Percentiles rank a stretch among this genome's conserved stretches.
Evolutionary conservation across 1,140 invertebrate species (phyloP).

Genomic region (Meloidogyne chitwoodi): DNA sequence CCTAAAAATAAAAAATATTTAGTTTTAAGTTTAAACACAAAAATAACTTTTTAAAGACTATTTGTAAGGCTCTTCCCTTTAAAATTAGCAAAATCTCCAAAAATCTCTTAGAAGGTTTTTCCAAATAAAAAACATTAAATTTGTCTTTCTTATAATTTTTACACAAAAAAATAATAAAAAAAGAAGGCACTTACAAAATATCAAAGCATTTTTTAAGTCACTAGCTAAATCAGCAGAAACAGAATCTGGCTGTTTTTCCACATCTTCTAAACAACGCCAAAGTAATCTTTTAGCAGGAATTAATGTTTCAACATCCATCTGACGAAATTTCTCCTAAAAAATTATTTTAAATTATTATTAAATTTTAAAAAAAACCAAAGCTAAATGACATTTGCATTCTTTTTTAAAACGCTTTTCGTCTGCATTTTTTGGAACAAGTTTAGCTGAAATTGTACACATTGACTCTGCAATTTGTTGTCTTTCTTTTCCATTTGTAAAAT

Average conservation of each 20-base stretch:
- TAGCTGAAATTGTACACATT: slow-evolving; percentile 3
- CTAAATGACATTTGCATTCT: slow-evolving; percentile 17
- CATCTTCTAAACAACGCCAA: slow-evolving; percentile 14
- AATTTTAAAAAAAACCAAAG: background rate
- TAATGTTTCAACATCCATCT: background rate
- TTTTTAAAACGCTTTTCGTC: slow-evolving; percentile 14
- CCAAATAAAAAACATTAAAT: no score
- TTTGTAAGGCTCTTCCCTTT: no score
- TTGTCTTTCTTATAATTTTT: no score
- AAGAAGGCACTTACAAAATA: slow-evolving; percentile 1
- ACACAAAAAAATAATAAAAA: no score
- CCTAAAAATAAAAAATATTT: background rate
- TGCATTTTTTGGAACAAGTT: slow-evolving; percentile 13
- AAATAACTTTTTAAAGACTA: no score
- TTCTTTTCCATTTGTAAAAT: slow-evolving; percentile 1
- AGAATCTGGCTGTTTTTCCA: slow-evolving; percentile 9
- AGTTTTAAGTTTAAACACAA: no score
- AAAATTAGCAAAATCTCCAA: no score
- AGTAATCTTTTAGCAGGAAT: background rate
- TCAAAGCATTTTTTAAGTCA: slow-evolving; percentile 3
- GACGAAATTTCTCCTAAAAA: slow-evolving; percentile 17
- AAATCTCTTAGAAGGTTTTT: no score
- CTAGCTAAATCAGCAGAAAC: background rate
- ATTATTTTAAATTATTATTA: background rate
- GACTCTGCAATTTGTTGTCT: slow-evolving; percentile 2